Evolutionary conservation across 2,888 invertebrate genomes (phyloP), one percentile per base, ranked within the genome.

Genomic region (Tipula lateralis): DNA sequence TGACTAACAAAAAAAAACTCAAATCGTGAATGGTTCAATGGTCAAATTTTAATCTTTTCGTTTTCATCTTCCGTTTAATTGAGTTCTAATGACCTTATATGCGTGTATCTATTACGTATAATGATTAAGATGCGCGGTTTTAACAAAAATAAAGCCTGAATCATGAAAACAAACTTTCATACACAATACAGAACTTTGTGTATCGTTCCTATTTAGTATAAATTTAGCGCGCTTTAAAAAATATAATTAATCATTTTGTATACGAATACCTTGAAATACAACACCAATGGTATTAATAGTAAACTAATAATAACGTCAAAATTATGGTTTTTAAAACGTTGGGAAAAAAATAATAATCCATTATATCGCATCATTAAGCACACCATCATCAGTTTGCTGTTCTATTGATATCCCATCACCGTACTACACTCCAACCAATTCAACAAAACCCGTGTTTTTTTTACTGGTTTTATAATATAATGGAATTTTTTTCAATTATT

Each of bases 361-460:
- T 66, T 66, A n/a, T n/a, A 66, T 12, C 66, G 66, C 66, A 66
- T 66, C 66, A 66, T 66, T 66, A 66, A 66, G n/a, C 66, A 66
- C 66, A 24, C 66, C 66, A 66, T 66, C 66, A 66, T 66, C 66
- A 66, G 66, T 12, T 66, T 66, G 44, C 5, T 16, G n/a, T 16
- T 50, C 16, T 16, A 50, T 50, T 16, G 24, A 24, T 24, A 66
- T 66, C 66, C 66, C 24, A 66, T 66, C 66, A 66, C 24, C 66
- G 66, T 24, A 66, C 24, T 44, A 66, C 66, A 66, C 3, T n/a
- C 24, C 19, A 66, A 66, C 66, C 66, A 66, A 66, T 66, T 24
- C 24, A 66, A 24, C 24, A 66, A 24, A 66, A 66, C 3, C 9
- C 66, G 12, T 9, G 24, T 66, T 66, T 7, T 66, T 6, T 44